These are phyloP conservation scores for Aegotheles bennettii DNA, from an alignment of 2,113 vertebrate genomes.

Conservation along the genomic window DNA sequence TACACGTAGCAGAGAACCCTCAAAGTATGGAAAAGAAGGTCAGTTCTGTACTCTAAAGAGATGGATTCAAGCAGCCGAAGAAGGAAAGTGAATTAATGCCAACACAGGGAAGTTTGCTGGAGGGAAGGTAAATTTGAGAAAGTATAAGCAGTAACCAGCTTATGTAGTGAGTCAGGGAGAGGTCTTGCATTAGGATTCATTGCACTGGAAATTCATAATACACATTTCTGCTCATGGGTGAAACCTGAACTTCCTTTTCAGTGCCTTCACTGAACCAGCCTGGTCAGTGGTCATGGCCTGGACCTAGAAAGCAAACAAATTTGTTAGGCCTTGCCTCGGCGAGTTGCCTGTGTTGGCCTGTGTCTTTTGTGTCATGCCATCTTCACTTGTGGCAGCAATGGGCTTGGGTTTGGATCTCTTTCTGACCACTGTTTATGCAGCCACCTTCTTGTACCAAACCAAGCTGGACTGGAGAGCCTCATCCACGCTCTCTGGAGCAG, in stretches of 20 bases:
- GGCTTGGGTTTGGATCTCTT: background rate
- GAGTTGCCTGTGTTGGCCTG: background rate
- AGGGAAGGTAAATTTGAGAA: background rate
- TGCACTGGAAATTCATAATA: background rate
- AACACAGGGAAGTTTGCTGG: background rate
- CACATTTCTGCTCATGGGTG: background rate
- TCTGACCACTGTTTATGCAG: background rate
- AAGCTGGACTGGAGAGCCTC: background rate
- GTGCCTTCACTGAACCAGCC: background rate
- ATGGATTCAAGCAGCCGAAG: background rate
- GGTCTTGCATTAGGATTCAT: background rate
- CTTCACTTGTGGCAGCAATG: background rate
- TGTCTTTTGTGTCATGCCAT: background rate
- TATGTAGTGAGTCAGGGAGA: background rate
- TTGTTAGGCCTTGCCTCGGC: background rate
- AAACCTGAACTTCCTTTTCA: background rate
- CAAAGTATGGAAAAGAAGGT: background rate
- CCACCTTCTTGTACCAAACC: background rate
- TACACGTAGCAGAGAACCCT: background rate
- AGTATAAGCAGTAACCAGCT: background rate
- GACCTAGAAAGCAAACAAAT: background rate
- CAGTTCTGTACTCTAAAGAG: background rate
- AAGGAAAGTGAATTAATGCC: background rate
- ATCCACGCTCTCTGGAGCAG: background rate
- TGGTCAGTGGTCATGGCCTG: background rate